Evolutionary conservation across 1,140 invertebrate genomes (phyloP).

Genomic region (Heliconius melpomene): DNA sequence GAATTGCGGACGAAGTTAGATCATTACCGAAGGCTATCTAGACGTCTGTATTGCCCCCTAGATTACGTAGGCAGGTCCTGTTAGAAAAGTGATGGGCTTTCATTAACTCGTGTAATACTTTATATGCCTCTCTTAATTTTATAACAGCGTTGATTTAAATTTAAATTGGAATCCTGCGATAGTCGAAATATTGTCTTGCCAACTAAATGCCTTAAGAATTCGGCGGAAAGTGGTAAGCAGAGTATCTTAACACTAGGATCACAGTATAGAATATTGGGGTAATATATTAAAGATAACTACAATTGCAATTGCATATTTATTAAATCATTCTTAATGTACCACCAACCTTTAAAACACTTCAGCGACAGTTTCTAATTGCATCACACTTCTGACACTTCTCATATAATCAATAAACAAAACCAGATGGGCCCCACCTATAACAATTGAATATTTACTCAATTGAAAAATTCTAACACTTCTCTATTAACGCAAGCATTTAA

Average conservation of each 20-base stretch:
- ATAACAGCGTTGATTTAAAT: neutral
- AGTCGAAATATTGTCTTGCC: too few species aligned
- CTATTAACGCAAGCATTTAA: slow-evolving; percentile 11
- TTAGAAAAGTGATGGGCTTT: slow-evolving; percentile 16
- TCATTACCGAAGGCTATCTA: slow-evolving; percentile 48
- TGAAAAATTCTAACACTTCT: slow-evolving; percentile 11
- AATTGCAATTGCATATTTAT: too few species aligned
- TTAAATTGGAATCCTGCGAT: neutral
- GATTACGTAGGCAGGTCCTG: slow-evolving; percentile 26
- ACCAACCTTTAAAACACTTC: neutral
- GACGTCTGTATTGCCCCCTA: slow-evolving; percentile 54
- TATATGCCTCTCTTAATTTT: neutral
- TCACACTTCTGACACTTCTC: neutral
- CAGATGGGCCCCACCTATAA: neutral
- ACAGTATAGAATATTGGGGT: too few species aligned
- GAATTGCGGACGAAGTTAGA: slow-evolving; percentile 45
- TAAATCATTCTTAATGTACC: too few species aligned
- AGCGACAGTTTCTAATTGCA: neutral
- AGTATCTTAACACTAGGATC: too few species aligned
- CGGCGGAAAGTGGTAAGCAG: too few species aligned
- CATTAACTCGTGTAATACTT: neutral
- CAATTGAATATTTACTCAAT: slow-evolving; percentile 13
- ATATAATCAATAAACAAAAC: neutral
- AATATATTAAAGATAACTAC: too few species aligned
- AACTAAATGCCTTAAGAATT: too few species aligned